Evolutionary conservation across 2,888 invertebrate genomes (phyloP).

Genomic region (Ophion obscuratus): DNA sequence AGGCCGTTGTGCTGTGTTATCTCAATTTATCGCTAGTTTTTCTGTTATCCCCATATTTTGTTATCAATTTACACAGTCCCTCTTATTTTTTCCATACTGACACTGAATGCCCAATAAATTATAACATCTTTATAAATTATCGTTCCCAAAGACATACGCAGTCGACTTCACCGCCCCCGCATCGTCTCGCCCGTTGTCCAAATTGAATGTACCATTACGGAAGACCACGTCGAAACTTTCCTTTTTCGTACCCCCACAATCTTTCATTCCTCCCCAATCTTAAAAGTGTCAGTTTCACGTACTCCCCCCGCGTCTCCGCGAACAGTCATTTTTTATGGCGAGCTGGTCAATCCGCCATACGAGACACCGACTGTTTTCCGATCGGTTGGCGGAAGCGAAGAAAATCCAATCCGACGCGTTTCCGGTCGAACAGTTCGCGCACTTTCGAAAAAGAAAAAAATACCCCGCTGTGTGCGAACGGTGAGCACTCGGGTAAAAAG

Average conservation of each 20-base stretch:
- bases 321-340: slow-evolving; percentile 58
- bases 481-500: slow-evolving; percentile 30
- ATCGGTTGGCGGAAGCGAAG: slow-evolving; percentile 16
- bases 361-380: slow-evolving; percentile 9
- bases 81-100: too few relatives aligned
- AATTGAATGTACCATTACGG: not conserved
- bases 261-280: slow-evolving; percentile 44
- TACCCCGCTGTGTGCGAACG: slow-evolving; percentile 9
- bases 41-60: too few relatives aligned
- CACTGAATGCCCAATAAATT: too few relatives aligned
- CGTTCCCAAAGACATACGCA: too few relatives aligned
- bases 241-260: not conserved
- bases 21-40: too few relatives aligned
- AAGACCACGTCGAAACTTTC: not conserved
- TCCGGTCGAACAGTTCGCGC: slow-evolving; percentile 33
- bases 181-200: not conserved
- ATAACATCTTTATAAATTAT: too few relatives aligned
- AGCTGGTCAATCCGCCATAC: slow-evolving; percentile 13
- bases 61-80: too few relatives aligned
- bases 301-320: slow-evolving; percentile 17
- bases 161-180: not conserved
- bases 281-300: slow-evolving; percentile 58
- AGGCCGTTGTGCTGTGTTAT: too few relatives aligned
- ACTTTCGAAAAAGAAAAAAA: slow-evolving; percentile 27
- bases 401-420: slow-evolving; percentile 21